phyloP scores from a whole-genome alignment of 1,140 invertebrate species.

The roundworm (Caenorhabditis elegans) region WBcel235 BX284605.5:12021501-12022000 shows the following conservation, averaged over 20 bases:
- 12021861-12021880: too few relatives aligned
- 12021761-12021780: conserved; percentile 35
- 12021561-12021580: conserved; percentile 24
- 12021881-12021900: too few relatives aligned
- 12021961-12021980: too few relatives aligned
- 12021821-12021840: too few relatives aligned
- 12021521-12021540: conserved; percentile 49
- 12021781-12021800: background rate
- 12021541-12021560: conserved; percentile 54
- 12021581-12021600: conserved; percentile 43
- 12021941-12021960: too few relatives aligned
- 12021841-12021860: too few relatives aligned
- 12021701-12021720: conserved; percentile 47
- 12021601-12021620: too few relatives aligned
- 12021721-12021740: conserved; percentile 52
- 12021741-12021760: conserved; percentile 45
- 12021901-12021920: too few relatives aligned
- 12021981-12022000: conserved; percentile 52
- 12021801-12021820: background rate
- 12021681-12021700: conserved; percentile 54
- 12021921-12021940: too few relatives aligned
- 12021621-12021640: conserved; percentile 6
- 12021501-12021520: conserved; percentile 22
- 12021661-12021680: conserved; percentile 34
- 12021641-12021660: conserved; percentile 29